These are phyloP conservation scores for Monomorium pharaonis DNA, from an alignment of 1,140 invertebrate species.

Conservation along the genomic window DNA sequence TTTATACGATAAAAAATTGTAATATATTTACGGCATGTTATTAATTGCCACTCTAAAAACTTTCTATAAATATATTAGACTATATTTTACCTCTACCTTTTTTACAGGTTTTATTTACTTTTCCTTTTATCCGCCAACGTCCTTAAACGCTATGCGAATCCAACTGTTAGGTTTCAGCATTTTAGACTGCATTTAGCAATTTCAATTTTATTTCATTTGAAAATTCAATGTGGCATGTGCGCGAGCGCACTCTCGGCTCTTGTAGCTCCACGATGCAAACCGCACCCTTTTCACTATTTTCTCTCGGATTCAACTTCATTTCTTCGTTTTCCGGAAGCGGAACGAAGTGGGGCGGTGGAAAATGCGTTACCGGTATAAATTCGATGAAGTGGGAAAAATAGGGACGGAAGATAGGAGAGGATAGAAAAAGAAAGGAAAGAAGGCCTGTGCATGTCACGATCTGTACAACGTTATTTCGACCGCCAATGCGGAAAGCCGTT, in stretches of 20 bases:
- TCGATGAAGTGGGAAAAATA: conserved; percentile 47
- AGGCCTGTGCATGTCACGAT: conserved; percentile 48
- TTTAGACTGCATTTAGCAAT: neutral
- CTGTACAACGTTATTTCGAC: conserved; percentile 58
- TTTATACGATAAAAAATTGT: neutral
- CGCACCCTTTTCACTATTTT: conserved; percentile 40
- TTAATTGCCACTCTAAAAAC: neutral
- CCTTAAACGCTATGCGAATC: neutral
- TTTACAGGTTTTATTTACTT: neutral
- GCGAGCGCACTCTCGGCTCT: neutral
- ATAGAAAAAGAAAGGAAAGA: conserved; percentile 2
- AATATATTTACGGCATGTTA: conserved; percentile 1
- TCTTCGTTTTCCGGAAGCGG: conserved; percentile 54
- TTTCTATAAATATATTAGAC: neutral
- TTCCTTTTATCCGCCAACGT: neutral
- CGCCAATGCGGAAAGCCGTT: conserved; percentile 51
- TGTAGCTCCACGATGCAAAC: neutral
- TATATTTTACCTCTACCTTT: neutral
- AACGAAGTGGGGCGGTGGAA: conserved; percentile 42
- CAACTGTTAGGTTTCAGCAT: neutral
- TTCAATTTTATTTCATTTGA: conserved; percentile 9
- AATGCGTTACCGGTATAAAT: conserved; percentile 65
- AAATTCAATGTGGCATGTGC: neutral
- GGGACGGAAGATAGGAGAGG: conserved; percentile 33
- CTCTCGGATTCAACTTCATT: conserved; percentile 43